phyloP scores from a whole-genome alignment of 2,113 vertebrate genomes.

The Echinops telfairi region DNA sequence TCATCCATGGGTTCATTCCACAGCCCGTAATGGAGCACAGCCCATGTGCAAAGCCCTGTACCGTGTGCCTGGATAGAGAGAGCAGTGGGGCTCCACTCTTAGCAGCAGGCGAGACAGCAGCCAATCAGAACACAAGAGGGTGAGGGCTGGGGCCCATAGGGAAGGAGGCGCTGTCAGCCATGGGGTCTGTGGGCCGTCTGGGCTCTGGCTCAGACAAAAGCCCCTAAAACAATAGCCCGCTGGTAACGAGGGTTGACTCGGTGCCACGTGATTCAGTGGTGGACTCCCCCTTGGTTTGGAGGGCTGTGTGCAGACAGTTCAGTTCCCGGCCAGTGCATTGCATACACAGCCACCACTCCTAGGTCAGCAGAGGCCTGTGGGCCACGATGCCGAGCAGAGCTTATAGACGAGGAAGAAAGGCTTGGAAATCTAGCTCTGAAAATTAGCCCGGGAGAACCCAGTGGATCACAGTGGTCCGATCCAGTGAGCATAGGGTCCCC shows the following conservation, averaged over 20 bases:
- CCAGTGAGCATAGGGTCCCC: not conserved
- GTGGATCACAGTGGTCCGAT: not conserved
- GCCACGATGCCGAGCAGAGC: not conserved
- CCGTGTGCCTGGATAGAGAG: not conserved
- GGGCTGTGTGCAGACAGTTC: not conserved
- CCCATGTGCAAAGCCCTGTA: not conserved
- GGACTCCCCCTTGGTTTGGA: not conserved
- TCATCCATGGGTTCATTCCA: not conserved
- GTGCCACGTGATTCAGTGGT: not conserved
- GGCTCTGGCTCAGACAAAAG: not conserved
- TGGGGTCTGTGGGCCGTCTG: not conserved
- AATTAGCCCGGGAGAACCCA: not conserved
- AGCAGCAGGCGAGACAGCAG: not conserved
- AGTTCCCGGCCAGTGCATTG: not conserved
- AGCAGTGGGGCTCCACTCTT: not conserved
- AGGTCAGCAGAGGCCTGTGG: not conserved
- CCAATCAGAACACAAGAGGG: too few relatives aligned
- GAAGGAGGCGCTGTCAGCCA: not conserved
- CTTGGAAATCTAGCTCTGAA: not conserved
- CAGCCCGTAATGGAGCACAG: not conserved
- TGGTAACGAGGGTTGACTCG: not conserved
- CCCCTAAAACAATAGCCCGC: not conserved
- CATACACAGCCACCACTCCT: not conserved
- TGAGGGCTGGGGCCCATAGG: fast-evolving
- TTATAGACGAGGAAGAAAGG: not conserved